These are phyloP conservation scores for Chionis minor DNA, from an alignment of 2,113 vertebrate species.

Conservation along the genomic window DNA sequence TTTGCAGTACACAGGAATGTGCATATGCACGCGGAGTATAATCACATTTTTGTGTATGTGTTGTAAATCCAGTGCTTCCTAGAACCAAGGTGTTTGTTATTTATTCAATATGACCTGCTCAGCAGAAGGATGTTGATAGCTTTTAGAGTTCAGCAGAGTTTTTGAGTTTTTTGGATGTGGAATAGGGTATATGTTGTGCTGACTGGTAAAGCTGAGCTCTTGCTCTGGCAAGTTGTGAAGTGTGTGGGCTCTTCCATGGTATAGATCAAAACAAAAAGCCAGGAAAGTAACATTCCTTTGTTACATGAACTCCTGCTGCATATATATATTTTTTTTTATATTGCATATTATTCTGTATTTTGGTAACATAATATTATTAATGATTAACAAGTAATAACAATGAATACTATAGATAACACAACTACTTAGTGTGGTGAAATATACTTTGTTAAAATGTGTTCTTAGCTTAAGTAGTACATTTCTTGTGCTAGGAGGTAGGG, in stretches of 20 bases:
- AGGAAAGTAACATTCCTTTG: not conserved
- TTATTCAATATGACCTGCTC: not conserved
- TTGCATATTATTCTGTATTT: not conserved
- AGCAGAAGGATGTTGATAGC: not conserved
- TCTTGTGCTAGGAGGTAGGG: not conserved
- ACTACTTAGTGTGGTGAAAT: not conserved
- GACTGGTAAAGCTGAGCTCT: not conserved
- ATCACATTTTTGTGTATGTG: rapidly evolving
- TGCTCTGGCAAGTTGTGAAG: not conserved
- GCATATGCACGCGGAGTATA: not conserved
- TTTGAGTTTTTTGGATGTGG: not conserved
- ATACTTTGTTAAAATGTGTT: not conserved
- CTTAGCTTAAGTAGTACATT: not conserved
- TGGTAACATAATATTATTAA: not conserved
- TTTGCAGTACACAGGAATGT: not conserved
- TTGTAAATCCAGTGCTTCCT: not conserved
- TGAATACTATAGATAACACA: not conserved
- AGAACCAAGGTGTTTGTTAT: not conserved
- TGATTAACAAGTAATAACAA: not conserved
- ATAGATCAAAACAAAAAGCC: not conserved
- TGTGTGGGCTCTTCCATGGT: not conserved
- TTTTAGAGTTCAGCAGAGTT: not conserved
- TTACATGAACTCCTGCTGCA: not conserved
- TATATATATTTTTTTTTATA: not conserved
- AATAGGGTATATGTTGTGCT: not conserved